A percentile compares a stretch with the other conserved stretches of the same genome.
These are phyloP conservation scores for Rhynchomys soricoides DNA, from an alignment of 2,113 vertebrate species.

Conservation along the genomic window DNA sequence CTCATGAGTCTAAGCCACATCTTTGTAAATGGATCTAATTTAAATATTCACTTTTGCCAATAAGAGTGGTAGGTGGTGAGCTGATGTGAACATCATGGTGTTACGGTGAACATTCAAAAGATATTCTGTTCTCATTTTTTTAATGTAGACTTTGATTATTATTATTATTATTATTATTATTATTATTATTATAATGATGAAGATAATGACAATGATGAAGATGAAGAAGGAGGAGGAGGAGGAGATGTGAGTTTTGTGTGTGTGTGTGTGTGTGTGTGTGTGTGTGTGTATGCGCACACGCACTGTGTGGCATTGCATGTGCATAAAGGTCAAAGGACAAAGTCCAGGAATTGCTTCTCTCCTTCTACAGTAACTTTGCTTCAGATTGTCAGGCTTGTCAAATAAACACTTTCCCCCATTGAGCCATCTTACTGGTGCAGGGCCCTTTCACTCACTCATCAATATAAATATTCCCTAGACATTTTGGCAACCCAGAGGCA, in stretches of 20 bases:
- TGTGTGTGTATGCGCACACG: too few species aligned
- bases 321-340: neutral
- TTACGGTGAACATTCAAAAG: neutral
- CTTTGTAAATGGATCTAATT: conserved; percentile 1
- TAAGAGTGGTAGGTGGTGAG: neutral
- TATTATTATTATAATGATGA: neutral
- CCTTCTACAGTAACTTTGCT: neutral
- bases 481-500: neutral
- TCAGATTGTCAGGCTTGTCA: neutral
- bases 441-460: neutral
- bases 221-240: too few species aligned
- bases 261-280: neutral
- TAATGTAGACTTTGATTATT: neutral
- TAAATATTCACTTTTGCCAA: neutral
- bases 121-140: neutral
- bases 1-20: neutral
- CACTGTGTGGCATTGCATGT: too few species aligned
- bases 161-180: neutral
- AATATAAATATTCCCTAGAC: neutral
- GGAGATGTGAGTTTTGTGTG: neutral
- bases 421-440: neutral
- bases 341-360: neutral
- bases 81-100: neutral
- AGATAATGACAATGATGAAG: too few species aligned
- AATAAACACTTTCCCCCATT: neutral